Base-by-base conservation (phyloP, 1,140 invertebrate species). In the Copidosoma floridanum region DNA sequence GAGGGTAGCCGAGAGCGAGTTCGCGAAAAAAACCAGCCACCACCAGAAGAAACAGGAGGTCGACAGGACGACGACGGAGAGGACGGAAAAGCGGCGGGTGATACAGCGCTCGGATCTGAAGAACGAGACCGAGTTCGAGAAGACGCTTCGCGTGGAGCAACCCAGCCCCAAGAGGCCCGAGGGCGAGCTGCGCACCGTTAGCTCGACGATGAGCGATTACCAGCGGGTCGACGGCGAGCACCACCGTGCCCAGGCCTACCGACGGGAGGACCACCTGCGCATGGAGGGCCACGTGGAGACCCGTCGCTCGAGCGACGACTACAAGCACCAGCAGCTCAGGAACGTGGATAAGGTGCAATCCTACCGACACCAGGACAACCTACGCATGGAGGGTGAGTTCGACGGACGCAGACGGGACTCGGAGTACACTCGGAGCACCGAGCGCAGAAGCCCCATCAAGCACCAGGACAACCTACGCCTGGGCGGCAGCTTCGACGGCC, bases 1-100 rank as follows among this genome's bases (percentile, higher is more conserved):
- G 0, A 77, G 75, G 56, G 74, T 73, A 0, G n/a, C n/a, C n/a
- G 83, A 84, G 72, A 86, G 85, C 24, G 82, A 86, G 12, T 87
- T 88, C 6, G 82, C 63, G 59, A 67, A 58, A n/a, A 69, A 48
- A 65, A 60, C 47, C 35, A 57, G 4, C 23, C 38, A 52, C 20
- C 27, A 51, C 23, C 29, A 32, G 12, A 32, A n/a, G 18, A 41
- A 41, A n/a, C 10, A 6, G 5, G 18, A 41, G 16, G 40, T 6
- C 5, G 40, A 41, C 18, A 12, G 10, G 10, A 41, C 40, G 5
- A 48, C 40, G 8, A 21, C 18, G 3, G 35, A 61, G 16, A 61
- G 55, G 21, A 37, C 46, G 0, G 60, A 62, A 23, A 41, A 46
- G 2, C 37, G 53, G 8, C 56, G 52, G 11, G 46, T 35, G 7